Evolutionary conservation across 2,113 vertebrate genomes (phyloP).

Genomic region (Arvicanthis niloticus): DNA sequence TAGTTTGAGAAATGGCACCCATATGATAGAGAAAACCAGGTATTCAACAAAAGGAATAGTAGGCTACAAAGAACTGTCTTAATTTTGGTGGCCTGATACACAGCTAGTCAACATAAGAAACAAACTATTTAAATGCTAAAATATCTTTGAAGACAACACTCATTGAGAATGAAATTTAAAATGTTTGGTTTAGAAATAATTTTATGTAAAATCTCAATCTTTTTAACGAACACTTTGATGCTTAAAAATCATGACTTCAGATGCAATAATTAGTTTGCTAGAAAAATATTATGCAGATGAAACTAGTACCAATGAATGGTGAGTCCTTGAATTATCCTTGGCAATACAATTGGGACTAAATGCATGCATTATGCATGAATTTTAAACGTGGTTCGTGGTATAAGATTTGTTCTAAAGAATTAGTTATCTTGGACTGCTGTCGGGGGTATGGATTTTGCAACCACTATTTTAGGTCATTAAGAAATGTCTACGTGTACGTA

Average conservation of each 20-base stretch:
- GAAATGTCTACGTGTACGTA: background rate
- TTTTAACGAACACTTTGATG: background rate
- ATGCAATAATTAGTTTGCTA: background rate
- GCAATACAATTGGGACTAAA: background rate
- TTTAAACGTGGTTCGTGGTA: constrained; percentile 9
- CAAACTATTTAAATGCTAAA: background rate
- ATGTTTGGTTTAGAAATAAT: constrained; percentile 10
- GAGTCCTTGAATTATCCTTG: background rate
- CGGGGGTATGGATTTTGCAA: background rate
- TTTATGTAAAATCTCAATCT: background rate
- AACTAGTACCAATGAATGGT: background rate
- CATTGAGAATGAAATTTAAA: background rate
- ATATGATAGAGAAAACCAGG: background rate
- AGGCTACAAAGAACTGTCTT: background rate
- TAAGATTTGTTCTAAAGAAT: background rate
- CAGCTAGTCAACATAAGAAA: background rate
- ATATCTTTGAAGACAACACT: background rate
- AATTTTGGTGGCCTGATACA: background rate
- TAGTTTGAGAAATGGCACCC: constrained; percentile 6
- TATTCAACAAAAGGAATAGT: background rate
- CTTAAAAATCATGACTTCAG: constrained; percentile 30
- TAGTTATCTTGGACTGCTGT: background rate
- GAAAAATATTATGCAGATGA: background rate
- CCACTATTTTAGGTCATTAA: constrained; percentile 4
- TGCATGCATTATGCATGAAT: background rate